Evolutionary conservation across 2,888 invertebrate species (phyloP), one percentile per base, ranked within the genome.

Genomic region (Conus canariensis): DNA sequence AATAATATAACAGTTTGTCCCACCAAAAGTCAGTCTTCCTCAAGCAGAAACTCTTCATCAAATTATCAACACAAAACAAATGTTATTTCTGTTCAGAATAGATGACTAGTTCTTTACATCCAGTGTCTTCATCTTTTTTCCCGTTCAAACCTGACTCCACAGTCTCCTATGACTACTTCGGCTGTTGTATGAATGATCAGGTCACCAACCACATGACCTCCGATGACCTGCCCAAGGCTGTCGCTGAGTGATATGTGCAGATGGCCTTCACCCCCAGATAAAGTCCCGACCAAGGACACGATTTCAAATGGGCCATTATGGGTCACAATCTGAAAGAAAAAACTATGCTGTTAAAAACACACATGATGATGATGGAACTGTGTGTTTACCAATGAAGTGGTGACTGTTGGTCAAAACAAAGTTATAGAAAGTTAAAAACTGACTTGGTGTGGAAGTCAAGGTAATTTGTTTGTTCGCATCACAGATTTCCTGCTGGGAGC

Each of bases 141-240:
- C 90, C 96, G 91, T 10, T 90, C 91, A 92, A 95, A 96, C 45
- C 30, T 85, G 1, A 94, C 91, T 58, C 92, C 89, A 90, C 94
- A 94, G 45, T 95, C 94, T 8, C 95, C 96, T 77, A 96, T 91
- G 8, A 96, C 93, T n/a, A 96, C 94, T 91, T 96, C 96, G 14
- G 96, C 96, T n/a, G 96, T 96, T 5, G 96, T 96, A 92, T 95
- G 94, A 2, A 96, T 95, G 85, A 94, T 93, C 89, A 96, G 90
- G 90, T 96, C 95, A 7, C 96, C 96, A 4, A 96, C 92, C 22
- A 96, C 95, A 92, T 96, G 96, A 86, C 96, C 96, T 14, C 96
- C 96, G 85, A 96, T 91, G 56, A 96, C 96, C 10, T 93, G 90
- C 0, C 96, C 96, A 60, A 96, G 93, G 60, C 91, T 92, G 90